These are phyloP conservation scores for Anagrus nilaparvatae DNA, from an alignment of 1,140 invertebrate genomes.

Conservation along the genomic window DNA sequence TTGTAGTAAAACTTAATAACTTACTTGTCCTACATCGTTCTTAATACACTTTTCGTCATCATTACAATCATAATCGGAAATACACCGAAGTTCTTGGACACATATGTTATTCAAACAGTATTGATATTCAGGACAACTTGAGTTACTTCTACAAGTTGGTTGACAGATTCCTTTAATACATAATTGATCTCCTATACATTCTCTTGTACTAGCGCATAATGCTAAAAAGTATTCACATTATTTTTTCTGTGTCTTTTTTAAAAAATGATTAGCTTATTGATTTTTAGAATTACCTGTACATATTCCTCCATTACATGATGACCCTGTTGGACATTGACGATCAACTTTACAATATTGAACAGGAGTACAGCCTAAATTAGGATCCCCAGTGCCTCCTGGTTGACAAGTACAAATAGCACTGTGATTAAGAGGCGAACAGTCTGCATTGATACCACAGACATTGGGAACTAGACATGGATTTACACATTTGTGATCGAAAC, in stretches of 20 bases:
- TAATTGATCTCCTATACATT: conserved; percentile 70
- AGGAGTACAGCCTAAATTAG: conserved; percentile 68
- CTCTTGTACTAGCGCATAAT: conserved; percentile 62
- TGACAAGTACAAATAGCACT: conserved; percentile 70
- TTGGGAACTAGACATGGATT: conserved; percentile 70
- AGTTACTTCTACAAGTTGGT: conserved; percentile 64
- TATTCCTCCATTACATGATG: conserved; percentile 69
- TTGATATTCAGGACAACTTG: conserved; percentile 70
- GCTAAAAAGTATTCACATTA: too few relatives aligned
- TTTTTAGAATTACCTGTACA: too few relatives aligned
- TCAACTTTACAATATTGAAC: conserved; percentile 70
- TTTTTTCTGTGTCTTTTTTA: too few relatives aligned
- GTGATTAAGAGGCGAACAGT: conserved; percentile 60
- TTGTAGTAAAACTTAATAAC: conserved; percentile 1
- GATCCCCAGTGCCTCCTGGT: conserved; percentile 74
- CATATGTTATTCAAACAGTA: conserved; percentile 75
- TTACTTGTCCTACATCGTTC: conserved; percentile 53
- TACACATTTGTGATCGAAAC: conserved; percentile 67
- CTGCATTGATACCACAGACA: conserved; percentile 70
- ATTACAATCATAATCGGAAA: conserved; percentile 57
- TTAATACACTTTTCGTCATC: conserved; percentile 55
- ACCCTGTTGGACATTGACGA: conserved; percentile 66
- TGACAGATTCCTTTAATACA: conserved; percentile 71
- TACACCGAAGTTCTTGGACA: conserved; percentile 66
- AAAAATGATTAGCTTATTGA: too few relatives aligned